Evolutionary conservation across 2,797 vertebrate species (phyloP).

Genomic region (Apogon talboti): DNA sequence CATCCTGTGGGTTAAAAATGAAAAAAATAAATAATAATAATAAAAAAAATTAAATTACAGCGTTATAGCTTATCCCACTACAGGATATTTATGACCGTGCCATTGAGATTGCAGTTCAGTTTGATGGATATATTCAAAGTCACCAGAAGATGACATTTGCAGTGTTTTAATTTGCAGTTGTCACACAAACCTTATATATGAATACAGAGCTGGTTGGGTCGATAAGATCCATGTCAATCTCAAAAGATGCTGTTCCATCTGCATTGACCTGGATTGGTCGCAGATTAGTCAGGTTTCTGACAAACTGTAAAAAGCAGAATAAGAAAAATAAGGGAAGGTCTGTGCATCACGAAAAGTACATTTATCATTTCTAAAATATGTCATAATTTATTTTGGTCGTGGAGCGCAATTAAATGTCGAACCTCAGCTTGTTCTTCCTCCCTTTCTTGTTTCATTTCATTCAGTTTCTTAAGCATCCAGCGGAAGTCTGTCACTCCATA

Average conservation of each 20-base stretch:
- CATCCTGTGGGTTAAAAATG: constrained; percentile 77
- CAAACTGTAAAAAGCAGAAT: constrained; percentile 73
- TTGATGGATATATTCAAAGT: no score
- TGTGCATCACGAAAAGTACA: no score
- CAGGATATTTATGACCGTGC: no score
- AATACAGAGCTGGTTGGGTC: constrained; percentile 83
- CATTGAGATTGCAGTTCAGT: no score
- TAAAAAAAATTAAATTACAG: no score
- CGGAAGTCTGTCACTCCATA: constrained; percentile 89
- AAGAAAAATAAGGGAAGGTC: background rate
- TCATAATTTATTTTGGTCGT: no score
- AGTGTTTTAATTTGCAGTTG: background rate
- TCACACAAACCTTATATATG: constrained; percentile 86
- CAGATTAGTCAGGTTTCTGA: constrained; percentile 80
- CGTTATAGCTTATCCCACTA: no score
- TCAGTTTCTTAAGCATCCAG: constrained; percentile 90
- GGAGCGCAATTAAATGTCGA: constrained; percentile 15
- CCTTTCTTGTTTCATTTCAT: constrained; percentile 83
- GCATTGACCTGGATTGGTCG: constrained; percentile 81
- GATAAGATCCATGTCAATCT: constrained; percentile 88
- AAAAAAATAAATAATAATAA: no score
- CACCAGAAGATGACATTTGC: no score
- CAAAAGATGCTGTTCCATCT: constrained; percentile 84
- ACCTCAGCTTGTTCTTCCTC: constrained; percentile 86
- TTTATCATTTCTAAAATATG: no score